A percentile compares a stretch with the other conserved stretches of the same genome.
These are phyloP conservation scores for Rhysida immarginata DNA, from an alignment of 1,140 invertebrate genomes.

Conservation along the genomic window DNA sequence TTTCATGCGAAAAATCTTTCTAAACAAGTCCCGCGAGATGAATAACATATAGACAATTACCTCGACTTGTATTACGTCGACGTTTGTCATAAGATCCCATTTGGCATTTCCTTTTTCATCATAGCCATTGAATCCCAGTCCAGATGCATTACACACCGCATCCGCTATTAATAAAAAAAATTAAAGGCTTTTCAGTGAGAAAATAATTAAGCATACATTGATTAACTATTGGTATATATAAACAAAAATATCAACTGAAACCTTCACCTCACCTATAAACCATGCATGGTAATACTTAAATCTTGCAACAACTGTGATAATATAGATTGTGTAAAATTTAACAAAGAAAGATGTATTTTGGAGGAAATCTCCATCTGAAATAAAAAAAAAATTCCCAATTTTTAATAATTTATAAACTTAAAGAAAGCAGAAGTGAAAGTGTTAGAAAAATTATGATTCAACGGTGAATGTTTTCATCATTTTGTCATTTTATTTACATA, in stretches of 20 bases:
- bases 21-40: too few species aligned
- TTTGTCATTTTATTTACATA: too few species aligned
- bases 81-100: slow-evolving; percentile 85
- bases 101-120: slow-evolving; percentile 44
- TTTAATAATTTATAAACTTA: too few species aligned
- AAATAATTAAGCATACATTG: not conserved
- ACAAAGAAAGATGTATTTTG: slow-evolving; percentile 41
- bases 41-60: too few species aligned
- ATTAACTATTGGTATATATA: not conserved
- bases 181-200: too few species aligned
- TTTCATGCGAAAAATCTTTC: too few species aligned
- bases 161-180: slow-evolving; percentile 43
- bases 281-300: slow-evolving; percentile 96
- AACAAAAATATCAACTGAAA: slow-evolving; percentile 10
- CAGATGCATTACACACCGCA: slow-evolving; percentile 83
- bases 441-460: too few species aligned
- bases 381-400: slow-evolving; percentile 11
- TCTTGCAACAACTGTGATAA: slow-evolving; percentile 57
- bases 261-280: slow-evolving; percentile 62
- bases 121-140: slow-evolving; percentile 78
- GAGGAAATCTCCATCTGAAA: slow-evolving; percentile 49
- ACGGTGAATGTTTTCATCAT: too few species aligned
- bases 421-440: too few species aligned
- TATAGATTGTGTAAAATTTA: slow-evolving; percentile 58
- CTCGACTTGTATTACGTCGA: slow-evolving; percentile 77